Conservation (phyloP, 2,797 vertebrate species). For the Alexandromys oeconomus region DNA sequence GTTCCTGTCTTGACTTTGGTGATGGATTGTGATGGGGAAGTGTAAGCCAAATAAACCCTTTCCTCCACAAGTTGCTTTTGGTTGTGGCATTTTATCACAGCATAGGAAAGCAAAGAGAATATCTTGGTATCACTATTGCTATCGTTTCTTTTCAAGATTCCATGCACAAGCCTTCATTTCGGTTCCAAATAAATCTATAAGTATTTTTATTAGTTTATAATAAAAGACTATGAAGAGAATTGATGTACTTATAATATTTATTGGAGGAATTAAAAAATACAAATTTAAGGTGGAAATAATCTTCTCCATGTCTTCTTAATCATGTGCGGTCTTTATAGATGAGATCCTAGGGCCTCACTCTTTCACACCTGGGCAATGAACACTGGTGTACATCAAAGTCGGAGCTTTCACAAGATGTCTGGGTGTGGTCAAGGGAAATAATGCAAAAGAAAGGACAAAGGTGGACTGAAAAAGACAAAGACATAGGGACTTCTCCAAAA, state of each 20-base stretch:
- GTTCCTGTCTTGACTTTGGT: not conserved
- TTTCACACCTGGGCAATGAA: not conserved
- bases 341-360: not conserved
- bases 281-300: slow-evolving; percentile 15
- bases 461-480: not conserved
- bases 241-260: not conserved
- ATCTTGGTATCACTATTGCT: not conserved
- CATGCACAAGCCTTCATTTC: not conserved
- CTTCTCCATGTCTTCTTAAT: not conserved
- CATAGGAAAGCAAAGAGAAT: not conserved
- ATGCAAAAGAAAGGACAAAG: not conserved
- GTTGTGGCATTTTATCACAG: not conserved
- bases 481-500: not conserved
- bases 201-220: not conserved
- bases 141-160: not conserved
- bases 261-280: not conserved
- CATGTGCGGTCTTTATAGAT: not conserved
- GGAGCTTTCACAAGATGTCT: not conserved
- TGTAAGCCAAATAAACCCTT: not conserved
- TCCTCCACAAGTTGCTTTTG: not conserved
- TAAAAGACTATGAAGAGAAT: not conserved
- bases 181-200: not conserved
- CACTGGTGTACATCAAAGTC: not conserved
- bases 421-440: not conserved
- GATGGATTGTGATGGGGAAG: not conserved